Evolutionary conservation across 2,113 vertebrate species (phyloP), one percentile per base, ranked within the genome.

Genomic region (Prinia subflava): DNA sequence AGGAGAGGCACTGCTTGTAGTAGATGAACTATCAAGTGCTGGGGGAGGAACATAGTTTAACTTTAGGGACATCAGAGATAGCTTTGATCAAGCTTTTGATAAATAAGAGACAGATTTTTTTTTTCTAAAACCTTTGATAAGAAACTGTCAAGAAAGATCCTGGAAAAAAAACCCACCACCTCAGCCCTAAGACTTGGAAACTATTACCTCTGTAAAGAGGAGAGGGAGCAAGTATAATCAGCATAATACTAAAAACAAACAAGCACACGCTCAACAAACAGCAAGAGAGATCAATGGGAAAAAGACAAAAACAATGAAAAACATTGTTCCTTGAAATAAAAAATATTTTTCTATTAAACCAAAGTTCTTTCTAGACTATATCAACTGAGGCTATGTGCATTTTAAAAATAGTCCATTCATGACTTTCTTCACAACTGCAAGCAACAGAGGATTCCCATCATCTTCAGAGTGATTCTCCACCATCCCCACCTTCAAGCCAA

Each of bases 1-100:
- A 16, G 99, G 99, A 70, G 99, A 99, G 23, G 99, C 99, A 57
- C 99, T 99, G 96, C 98, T 99, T 11, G 98, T 98, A 75, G 99
- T 99, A 64, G 99, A 99, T 13, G 99, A 99, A n/a, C 98, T 99
- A 95, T 99, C 99, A 49, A 98, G 98, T 50, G 99, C 99, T 99
- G 89, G 15, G 28, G 73, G 19, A 96, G 22, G 44, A 87, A 87
- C 84, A 71, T 18, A 74, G 20, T 53, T 71, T 63, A 82, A 73
- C 27, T n/a, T 69, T 15, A 55, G 73, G 15, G 92, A 16, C 62
- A 53, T 83, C 35, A 75, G 63, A 89, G 91, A 47, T 5, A 42
- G 24, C 13, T 39, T 39, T 39, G 39, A 39, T 39, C 39, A 83
- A 23, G 2, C 19, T 52, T 47, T 57, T 46, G 28, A 82, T 22